Base-by-base conservation (phyloP, 2,888 invertebrate genomes). In the Pteria penguin region DNA sequence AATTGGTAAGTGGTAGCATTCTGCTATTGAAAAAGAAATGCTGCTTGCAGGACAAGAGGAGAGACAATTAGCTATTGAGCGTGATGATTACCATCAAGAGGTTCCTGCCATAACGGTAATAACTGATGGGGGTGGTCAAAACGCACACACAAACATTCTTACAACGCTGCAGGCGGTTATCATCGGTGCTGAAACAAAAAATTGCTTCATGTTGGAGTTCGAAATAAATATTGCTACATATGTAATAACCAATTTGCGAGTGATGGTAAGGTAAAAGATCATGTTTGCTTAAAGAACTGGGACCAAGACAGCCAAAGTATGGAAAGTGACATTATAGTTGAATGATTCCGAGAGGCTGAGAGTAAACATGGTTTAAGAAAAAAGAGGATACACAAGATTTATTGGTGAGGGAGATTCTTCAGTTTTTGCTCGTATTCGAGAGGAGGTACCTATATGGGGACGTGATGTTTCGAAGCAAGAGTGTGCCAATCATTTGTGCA, bases 71-170 rank as follows among this genome's bases (percentile, higher is more conserved):
- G 78, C 81, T 2, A 77, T 75, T 3, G 74, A 79, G 26, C 62
- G 32, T 32, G 45, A 29, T 1, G 29, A 29, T 29, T 81, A 60
- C 55, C 79, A 80, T 52, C 32, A 80, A 31, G 82, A 68, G 3
- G 75, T 79, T 29, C 79, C 83, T 18, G 73, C 72, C 3, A 76
- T 81, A 1, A 78, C 82, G 11, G 80, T 83, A 0, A 70, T 82
- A 4, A 36, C 54, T 54, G 82, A 83, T 76, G 82, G 79, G 82
- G 82, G 4, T 84, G 81, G 84, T 65, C 67, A 1, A 82, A 84
- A 45, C 24, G 78, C 11, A 67, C 74, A 0, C 80, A 82, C 31
- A 82, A 79, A 71, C 84, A 83, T 33, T 55, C 76, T 0, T 81
- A 81, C 55, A 79, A 82, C 74, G 80, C 79, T 5, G 14, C 71